Conservation (phyloP, 1,140 invertebrate species). For the Tachypleus tridentatus region DNA sequence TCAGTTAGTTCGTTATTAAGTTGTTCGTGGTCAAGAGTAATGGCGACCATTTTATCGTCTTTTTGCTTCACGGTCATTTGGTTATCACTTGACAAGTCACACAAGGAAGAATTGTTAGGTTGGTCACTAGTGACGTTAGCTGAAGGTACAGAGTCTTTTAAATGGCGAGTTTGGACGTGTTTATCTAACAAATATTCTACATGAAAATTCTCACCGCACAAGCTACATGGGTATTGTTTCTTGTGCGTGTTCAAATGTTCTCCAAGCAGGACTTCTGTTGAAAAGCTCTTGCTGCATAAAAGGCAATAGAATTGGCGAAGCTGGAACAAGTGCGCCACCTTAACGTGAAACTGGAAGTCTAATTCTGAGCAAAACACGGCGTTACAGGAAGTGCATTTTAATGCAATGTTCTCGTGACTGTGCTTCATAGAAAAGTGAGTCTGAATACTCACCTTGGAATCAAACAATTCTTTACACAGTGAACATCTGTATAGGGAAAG, state of each 20-base stretch:
- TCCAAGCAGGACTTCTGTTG: conserved; percentile 56
- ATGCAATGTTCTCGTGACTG: conserved; percentile 65
- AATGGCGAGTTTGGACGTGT: conserved; percentile 62
- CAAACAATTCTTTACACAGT: conserved; percentile 80
- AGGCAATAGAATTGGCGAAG: conserved; percentile 46
- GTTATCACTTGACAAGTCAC: too few relatives aligned
- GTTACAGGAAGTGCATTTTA: conserved; percentile 63
- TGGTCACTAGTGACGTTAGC: too few relatives aligned
- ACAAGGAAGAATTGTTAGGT: too few relatives aligned
- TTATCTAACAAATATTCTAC: conserved; percentile 75
- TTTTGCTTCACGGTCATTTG: too few relatives aligned
- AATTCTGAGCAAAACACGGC: conserved; percentile 56
- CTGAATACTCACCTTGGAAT: conserved; percentile 60
- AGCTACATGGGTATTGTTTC: conserved; percentile 60
- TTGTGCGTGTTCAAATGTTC: conserved; percentile 60
- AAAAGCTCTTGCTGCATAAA: conserved; percentile 58
- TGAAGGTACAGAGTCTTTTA: too few relatives aligned
- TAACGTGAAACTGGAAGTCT: conserved; percentile 50
- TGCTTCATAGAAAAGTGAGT: conserved; percentile 83
- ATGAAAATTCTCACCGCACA: conserved; percentile 68
- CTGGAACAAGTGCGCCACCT: conserved; percentile 34
- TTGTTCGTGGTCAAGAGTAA: too few relatives aligned
- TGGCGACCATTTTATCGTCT: too few relatives aligned
- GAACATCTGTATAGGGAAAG: conserved; percentile 74
- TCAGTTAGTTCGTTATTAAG: too few relatives aligned